Evolutionary conservation across 2,797 vertebrate species (phyloP).

Genomic region (Enteromius argenteus): DNA sequence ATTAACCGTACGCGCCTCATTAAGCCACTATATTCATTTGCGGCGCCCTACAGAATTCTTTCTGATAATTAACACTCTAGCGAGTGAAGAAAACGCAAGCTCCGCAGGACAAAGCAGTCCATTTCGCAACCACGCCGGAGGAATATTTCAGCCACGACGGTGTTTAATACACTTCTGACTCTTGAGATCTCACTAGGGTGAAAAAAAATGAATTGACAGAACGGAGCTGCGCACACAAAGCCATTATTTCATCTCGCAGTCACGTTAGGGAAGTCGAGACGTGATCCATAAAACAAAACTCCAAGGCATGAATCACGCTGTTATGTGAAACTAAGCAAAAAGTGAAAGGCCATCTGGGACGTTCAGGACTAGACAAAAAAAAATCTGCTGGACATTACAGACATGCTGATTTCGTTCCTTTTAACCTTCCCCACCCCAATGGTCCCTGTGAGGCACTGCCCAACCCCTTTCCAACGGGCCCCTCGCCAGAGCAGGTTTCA

Average conservation of each 20-base stretch:
- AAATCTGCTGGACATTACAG: slow-evolving; percentile 26
- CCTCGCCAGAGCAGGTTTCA: slow-evolving; percentile 55
- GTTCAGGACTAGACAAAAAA: background rate
- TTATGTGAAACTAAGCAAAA: slow-evolving; percentile 26
- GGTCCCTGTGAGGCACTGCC: background rate
- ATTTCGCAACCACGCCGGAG: background rate
- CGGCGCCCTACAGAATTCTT: slow-evolving; percentile 42
- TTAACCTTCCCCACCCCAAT: slow-evolving; percentile 28
- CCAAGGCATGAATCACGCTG: background rate
- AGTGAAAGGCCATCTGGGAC: slow-evolving; percentile 14
- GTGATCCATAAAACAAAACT: slow-evolving; percentile 36
- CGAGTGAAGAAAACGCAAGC: slow-evolving; percentile 20
- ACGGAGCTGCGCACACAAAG: background rate
- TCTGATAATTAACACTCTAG: slow-evolving; percentile 53
- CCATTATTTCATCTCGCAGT: background rate
- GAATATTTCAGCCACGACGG: slow-evolving; percentile 4
- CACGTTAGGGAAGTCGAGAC: slow-evolving; percentile 11
- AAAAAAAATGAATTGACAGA: background rate
- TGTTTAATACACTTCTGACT: slow-evolving; percentile 34
- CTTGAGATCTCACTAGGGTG: background rate
- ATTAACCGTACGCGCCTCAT: slow-evolving; percentile 55
- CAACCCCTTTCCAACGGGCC: slow-evolving; percentile 23
- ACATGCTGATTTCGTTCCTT: slow-evolving; percentile 19
- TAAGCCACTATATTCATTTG: slow-evolving; percentile 46
- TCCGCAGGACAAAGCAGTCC: slow-evolving; percentile 9